Conservation (phyloP, 2,797 vertebrate genomes). For the Anas georgica region DNA sequence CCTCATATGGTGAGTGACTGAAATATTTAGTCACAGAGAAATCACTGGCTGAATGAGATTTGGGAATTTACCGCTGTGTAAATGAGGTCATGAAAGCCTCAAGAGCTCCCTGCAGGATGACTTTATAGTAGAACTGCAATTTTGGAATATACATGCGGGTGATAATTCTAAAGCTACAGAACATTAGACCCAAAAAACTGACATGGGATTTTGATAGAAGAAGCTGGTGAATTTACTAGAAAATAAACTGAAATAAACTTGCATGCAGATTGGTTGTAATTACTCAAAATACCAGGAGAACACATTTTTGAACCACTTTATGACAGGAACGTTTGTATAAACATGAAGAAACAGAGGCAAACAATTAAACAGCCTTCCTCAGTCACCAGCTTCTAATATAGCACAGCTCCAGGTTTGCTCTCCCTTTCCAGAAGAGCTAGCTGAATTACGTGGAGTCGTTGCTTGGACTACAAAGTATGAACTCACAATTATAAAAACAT, state of each 20-base stretch:
- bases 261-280: neutral
- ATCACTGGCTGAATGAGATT: conserved; percentile 6
- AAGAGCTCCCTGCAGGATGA: neutral
- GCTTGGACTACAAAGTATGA: too few relatives aligned
- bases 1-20: neutral
- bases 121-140: neutral
- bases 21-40: conserved; percentile 24
- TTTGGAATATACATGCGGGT: neutral
- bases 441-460: too few relatives aligned
- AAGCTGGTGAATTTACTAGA: neutral
- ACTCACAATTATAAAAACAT: neutral
- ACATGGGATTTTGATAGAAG: neutral
- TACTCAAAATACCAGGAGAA: neutral
- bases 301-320: neutral
- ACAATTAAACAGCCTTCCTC: neutral
- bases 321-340: neutral
- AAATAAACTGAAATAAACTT: conserved; percentile 2
- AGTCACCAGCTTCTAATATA: neutral
- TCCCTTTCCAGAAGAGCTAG: neutral
- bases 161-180: conserved; percentile 25
- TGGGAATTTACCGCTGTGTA: neutral
- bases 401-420: neutral
- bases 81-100: conserved; percentile 28
- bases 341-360: neutral
- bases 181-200: conserved; percentile 7